Base-by-base conservation (phyloP, 2,888 invertebrate species). In the Aproaerema taeniolella region DNA sequence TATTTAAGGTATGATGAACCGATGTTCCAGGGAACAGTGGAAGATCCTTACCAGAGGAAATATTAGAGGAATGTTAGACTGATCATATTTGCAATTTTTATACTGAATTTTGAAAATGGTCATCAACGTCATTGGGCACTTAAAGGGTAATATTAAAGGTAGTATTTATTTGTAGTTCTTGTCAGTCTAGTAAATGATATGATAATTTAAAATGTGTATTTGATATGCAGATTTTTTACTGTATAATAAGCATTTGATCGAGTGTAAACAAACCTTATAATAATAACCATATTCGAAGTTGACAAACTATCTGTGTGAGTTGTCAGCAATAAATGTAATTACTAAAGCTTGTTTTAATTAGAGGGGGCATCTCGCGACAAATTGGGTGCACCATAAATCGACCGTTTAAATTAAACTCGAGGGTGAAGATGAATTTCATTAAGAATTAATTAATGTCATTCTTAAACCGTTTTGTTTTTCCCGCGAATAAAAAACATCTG, bases 391-490 rank as follows among this genome's bases (percentile, higher is more conserved):
- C 64, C 78, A 86, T 83, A 86, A 86, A 86, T 86, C 78, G 76
- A 68, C 62, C 71, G 61, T 79, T 82, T 74, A 83, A 83, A 79
- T 86, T 83, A 83, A 83, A 77, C 79, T 67, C 68, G 77, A 75
- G 85, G 85, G 86, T 74, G 85, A 82, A 86, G 86, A 86, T 83
- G 85, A 83, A 86, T 86, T 86, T 85, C 86, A 86, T 85, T 86
- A 85, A 86, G 86, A 85, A 85, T 85, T 86, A 86, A 86, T 86
- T 86, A 86, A 86, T 86, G 86, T 86, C 86, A 86, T 86, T 82
- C 86, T 86, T 85, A 80, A 80, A 73, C 68, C 71, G 81, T 82
- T 82, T 80, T 83, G 85, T 85, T 86, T 85, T 85, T 82, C 76
- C 72, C 68, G 68, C 66, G 81, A 69, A 81, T 85, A 86, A 86